Conservation (phyloP, 2,797 vertebrate genomes). For the Holocentrus rufus region DNA sequence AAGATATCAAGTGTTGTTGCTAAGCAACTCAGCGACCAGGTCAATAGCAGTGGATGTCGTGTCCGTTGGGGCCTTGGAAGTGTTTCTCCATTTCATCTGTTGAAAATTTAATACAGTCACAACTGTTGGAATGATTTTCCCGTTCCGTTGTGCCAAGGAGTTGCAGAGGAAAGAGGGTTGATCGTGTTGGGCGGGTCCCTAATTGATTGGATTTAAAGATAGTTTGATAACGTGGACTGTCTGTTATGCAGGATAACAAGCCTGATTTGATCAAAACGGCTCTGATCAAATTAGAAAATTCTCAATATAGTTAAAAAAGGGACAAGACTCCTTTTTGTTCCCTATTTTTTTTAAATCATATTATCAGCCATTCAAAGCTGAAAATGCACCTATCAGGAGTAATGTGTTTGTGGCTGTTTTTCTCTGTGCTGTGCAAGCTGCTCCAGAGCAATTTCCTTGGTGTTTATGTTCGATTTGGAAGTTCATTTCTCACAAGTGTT, state of each 20-base stretch:
- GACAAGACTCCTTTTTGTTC: not conserved
- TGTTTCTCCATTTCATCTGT: constrained; percentile 71
- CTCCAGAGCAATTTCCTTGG: not conserved
- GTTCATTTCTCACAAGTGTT: constrained; percentile 33
- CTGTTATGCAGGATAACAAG: not conserved
- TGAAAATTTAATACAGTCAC: constrained; percentile 56
- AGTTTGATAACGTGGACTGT: not conserved
- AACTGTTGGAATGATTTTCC: constrained; percentile 50
- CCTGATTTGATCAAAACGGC: constrained; percentile 9
- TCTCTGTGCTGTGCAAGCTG: no score
- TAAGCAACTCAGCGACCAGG: constrained; percentile 76
- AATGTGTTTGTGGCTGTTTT: not conserved
- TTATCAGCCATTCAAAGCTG: not conserved
- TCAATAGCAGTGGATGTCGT: constrained; percentile 73
- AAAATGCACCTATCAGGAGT: not conserved
- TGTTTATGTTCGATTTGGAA: constrained; percentile 24
- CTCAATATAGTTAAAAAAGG: not conserved
- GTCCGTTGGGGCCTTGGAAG: constrained; percentile 58
- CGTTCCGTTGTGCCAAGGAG: not conserved
- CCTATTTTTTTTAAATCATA: not conserved
- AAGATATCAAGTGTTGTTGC: constrained; percentile 75
- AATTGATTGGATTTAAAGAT: constrained; percentile 21
- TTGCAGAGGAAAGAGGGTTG: not conserved
- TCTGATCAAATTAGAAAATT: constrained; percentile 6
- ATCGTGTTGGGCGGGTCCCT: not conserved